These are phyloP conservation scores for Latrodectus hesperus DNA, from an alignment of 2,888 invertebrate genomes.

Conservation along the genomic window DNA sequence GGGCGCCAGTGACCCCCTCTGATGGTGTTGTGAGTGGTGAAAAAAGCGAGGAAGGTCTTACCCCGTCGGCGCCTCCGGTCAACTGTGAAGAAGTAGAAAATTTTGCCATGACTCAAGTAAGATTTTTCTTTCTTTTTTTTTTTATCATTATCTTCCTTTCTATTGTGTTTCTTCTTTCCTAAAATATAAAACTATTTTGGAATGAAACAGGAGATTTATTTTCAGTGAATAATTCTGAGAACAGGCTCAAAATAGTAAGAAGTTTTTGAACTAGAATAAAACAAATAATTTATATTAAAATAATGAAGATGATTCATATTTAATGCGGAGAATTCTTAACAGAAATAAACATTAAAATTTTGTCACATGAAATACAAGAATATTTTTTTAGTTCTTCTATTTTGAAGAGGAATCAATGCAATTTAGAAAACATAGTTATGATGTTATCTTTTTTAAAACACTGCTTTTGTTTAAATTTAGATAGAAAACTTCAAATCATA, in stretches of 20 bases:
- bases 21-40: not conserved
- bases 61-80: constrained; percentile 13
- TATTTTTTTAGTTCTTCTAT: too few relatives aligned
- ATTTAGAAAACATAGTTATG: too few relatives aligned
- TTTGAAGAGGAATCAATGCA: too few relatives aligned
- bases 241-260: not conserved
- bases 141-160: not conserved
- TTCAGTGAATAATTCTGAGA: not conserved
- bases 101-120: constrained; percentile 59
- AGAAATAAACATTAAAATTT: too few relatives aligned
- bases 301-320: too few relatives aligned
- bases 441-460: too few relatives aligned
- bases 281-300: not conserved
- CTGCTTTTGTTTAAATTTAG: too few relatives aligned
- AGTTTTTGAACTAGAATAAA: not conserved
- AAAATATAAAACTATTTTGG: not conserved
- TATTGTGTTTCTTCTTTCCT: not conserved
- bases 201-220: not conserved
- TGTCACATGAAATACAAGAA: too few relatives aligned
- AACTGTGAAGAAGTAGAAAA: constrained; percentile 16
- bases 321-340: too few relatives aligned
- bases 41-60: not conserved
- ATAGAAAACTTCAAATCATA: too few relatives aligned
- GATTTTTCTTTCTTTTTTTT: constrained; percentile 2
- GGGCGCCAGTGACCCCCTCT: not conserved